Conservation (phyloP, 2,888 invertebrate species). For the Leptothorax acervorum region DNA sequence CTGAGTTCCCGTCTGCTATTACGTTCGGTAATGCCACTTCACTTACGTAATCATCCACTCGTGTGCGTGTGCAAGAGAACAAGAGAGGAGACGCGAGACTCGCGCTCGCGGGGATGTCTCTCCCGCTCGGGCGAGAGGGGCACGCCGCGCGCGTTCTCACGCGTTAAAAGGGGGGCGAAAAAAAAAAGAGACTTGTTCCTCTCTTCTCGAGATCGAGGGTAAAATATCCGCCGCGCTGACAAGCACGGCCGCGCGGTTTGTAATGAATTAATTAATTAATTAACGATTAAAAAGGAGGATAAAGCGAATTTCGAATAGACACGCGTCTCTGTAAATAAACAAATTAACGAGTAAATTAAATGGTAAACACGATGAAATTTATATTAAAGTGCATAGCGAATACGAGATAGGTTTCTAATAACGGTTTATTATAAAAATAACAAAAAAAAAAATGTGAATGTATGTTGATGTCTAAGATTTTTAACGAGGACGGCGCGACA, state of each 20-base stretch:
- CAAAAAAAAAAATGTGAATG: conserved; percentile 79
- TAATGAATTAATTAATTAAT: conserved; percentile 55
- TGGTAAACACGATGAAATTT: conserved; percentile 77
- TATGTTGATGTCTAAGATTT: conserved; percentile 85
- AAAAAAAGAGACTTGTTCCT: conserved; percentile 64
- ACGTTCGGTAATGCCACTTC: conserved; percentile 50
- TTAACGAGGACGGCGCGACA: conserved; percentile 76
- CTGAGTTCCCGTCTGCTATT: conserved; percentile 62
- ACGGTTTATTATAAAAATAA: conserved; percentile 83
- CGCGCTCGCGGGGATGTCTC: conserved; percentile 35
- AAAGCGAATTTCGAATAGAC: conserved; percentile 62
- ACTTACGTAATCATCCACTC: conserved; percentile 66
- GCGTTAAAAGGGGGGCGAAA: conserved; percentile 4
- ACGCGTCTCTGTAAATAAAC: conserved; percentile 78
- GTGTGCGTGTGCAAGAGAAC: conserved; percentile 72
- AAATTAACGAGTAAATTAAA: conserved; percentile 70
- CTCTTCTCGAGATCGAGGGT: conserved; percentile 71
- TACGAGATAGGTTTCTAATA: conserved; percentile 85
- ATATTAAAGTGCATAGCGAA: conserved; percentile 83
- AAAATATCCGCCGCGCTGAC: conserved; percentile 66
- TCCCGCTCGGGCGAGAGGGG: neutral
- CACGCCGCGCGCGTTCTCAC: conserved; percentile 28
- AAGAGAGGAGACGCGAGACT: conserved; percentile 42
- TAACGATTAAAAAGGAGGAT: conserved; percentile 55
- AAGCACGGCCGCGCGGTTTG: conserved; percentile 61